phyloP scores from a whole-genome alignment of 2,888 invertebrate species.

The Apodemia mormo region DNA sequence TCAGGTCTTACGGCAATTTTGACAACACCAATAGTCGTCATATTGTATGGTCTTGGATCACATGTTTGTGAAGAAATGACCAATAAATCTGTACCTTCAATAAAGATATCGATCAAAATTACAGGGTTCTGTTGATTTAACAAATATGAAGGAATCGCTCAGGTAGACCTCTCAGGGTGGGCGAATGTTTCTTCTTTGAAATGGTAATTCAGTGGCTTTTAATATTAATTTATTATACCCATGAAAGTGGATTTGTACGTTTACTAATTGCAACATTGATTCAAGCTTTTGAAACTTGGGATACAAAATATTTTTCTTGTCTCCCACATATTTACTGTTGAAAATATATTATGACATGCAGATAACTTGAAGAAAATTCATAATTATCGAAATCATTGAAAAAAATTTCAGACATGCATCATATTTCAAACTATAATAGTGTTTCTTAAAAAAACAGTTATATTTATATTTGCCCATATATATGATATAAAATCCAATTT shows the following conservation, averaged over 20 bases:
- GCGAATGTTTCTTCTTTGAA: conserved; percentile 71
- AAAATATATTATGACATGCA: not conserved
- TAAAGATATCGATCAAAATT: conserved; percentile 82
- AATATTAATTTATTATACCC: conserved; percentile 67
- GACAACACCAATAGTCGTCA: conserved; percentile 59
- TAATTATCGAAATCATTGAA: no score
- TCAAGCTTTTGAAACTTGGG: conserved; percentile 46
- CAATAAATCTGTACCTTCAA: conserved; percentile 78
- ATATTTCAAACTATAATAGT: no score
- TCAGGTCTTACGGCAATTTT: conserved; percentile 53
- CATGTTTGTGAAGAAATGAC: conserved; percentile 76
- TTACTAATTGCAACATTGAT: conserved; percentile 35
- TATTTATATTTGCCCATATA: no score
- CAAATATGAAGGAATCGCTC: conserved; percentile 74
- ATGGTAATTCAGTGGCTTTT: conserved; percentile 68
- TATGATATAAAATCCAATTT: no score
- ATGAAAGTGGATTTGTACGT: conserved; percentile 60
- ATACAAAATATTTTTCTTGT: conserved; percentile 4
- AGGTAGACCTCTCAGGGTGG: conserved; percentile 68
- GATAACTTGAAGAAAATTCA: not conserved
- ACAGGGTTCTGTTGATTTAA: conserved; percentile 80
- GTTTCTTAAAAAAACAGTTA: no score
- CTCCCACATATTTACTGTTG: not conserved
- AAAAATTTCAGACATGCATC: no score
- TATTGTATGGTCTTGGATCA: conserved; percentile 68